phyloP scores from a whole-genome alignment of 2,888 invertebrate species.

The Allacma fusca region DNA sequence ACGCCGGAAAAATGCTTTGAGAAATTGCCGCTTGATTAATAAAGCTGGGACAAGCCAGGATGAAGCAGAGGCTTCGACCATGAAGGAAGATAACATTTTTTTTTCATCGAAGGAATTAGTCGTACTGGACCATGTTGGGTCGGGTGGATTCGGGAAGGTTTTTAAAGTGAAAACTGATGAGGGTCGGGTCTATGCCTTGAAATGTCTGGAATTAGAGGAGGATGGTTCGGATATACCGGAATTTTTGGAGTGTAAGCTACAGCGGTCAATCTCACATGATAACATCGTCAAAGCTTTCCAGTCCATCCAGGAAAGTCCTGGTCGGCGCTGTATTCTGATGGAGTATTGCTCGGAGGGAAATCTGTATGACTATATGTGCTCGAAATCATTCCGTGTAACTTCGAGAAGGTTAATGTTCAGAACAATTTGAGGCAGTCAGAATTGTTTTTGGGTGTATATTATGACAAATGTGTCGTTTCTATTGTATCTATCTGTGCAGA shows the following conservation, averaged over 20 bases:
- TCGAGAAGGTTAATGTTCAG: not conserved
- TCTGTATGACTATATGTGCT: conserved; percentile 30
- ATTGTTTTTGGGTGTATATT: not conserved
- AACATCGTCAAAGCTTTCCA: conserved; percentile 32
- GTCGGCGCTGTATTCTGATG: conserved; percentile 14
- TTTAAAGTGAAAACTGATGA: not conserved
- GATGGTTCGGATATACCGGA: not conserved
- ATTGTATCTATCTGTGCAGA: not conserved
- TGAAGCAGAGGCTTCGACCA: too few species aligned
- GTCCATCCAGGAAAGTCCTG: not conserved
- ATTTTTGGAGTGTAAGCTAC: conserved; percentile 19
- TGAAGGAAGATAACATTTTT: too few species aligned
- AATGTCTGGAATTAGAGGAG: not conserved
- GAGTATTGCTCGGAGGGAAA: conserved; percentile 33
- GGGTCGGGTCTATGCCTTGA: not conserved
- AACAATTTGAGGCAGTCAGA: not conserved
- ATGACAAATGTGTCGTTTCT: not conserved
- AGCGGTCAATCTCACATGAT: conserved; percentile 10
- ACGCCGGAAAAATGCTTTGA: too few species aligned
- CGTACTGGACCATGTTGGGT: not conserved
- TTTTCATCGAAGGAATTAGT: too few species aligned
- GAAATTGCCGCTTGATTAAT: too few species aligned
- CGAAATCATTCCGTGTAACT: not conserved
- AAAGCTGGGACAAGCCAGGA: too few species aligned
- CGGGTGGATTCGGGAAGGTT: conserved; percentile 9